These are phyloP conservation scores for Sinocyclocheilus maitianheensis DNA, from an alignment of 2,113 vertebrate genomes.

Conservation along the genomic window DNA sequence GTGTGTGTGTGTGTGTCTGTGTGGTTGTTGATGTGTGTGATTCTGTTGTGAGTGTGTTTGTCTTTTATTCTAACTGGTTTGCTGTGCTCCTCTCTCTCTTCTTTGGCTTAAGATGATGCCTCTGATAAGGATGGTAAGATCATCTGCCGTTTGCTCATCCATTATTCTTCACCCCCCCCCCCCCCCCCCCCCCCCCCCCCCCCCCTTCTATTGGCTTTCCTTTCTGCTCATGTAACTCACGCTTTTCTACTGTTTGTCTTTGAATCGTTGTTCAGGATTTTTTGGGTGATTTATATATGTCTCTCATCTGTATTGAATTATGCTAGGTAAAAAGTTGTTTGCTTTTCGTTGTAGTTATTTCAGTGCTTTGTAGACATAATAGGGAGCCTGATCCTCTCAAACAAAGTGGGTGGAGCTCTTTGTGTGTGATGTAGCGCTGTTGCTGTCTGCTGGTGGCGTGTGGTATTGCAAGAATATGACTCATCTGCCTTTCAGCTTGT, in stretches of 20 bases:
- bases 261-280: background rate
- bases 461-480: conserved; percentile 44
- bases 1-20: too few species aligned
- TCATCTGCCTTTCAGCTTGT: conserved; percentile 30
- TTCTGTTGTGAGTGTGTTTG: conserved; percentile 11
- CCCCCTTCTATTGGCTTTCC: conserved; percentile 36
- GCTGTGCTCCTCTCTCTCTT: conserved; percentile 76
- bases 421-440: conserved; percentile 8
- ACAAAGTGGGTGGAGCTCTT: background rate
- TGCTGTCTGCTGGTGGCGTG: conserved; percentile 34
- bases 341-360: background rate
- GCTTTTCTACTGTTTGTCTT: conserved; percentile 47
- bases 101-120: conserved; percentile 92
- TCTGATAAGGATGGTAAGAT: conserved; percentile 99
- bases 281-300: background rate
- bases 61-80: conserved; percentile 77
- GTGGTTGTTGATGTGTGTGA: background rate
- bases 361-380: conserved; percentile 4
- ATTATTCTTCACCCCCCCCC: conserved; percentile 28
- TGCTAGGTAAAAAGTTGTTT: background rate
- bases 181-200: too few species aligned
- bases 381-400: background rate
- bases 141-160: conserved; percentile 66
- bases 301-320: background rate
- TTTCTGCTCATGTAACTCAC: conserved; percentile 44